Conservation (phyloP, 2,113 vertebrate species). For the Paedocypris sp. region DNA sequence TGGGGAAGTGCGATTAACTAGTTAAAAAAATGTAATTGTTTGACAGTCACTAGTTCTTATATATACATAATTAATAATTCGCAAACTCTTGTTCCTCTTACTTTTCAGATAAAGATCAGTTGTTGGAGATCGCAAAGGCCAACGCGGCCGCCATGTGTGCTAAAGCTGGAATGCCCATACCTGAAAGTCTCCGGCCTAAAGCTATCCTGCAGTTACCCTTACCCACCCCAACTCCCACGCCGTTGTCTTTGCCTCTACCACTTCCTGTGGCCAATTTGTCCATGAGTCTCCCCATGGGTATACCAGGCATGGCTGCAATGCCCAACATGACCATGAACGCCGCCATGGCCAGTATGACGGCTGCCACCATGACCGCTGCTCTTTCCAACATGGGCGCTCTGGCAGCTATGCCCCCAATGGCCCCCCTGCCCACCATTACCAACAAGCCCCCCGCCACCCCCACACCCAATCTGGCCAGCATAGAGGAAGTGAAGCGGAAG, state of each 20-base stretch:
- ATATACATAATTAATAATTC: no score
- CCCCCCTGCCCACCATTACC: conserved; percentile 64
- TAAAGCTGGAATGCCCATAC: conserved; percentile 91
- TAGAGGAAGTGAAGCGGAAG: conserved; percentile 77
- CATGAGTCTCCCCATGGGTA: conserved; percentile 46
- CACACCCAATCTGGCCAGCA: conserved; percentile 62
- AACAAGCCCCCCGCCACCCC: conserved; percentile 65
- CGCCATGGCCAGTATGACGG: conserved; percentile 66
- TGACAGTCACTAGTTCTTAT: no score
- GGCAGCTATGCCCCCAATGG: conserved; percentile 61
- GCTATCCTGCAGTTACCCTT: conserved; percentile 73
- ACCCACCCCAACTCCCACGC: conserved; percentile 57
- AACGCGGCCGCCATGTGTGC: conserved; percentile 98
- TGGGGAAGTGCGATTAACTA: no score
- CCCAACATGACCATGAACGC: conserved; percentile 68
- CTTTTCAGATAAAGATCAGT: conserved; percentile 85
- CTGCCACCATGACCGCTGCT: conserved; percentile 68
- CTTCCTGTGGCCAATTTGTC: conserved; percentile 56
- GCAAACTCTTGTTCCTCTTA: no score
- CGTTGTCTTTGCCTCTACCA: conserved; percentile 60
- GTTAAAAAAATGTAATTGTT: no score
- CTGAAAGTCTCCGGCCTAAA: conserved; percentile 86
- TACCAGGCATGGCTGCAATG: conserved; percentile 55
- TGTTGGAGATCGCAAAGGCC: conserved; percentile 97
- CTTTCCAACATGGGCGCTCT: conserved; percentile 69